These are phyloP conservation scores for Carcinoscorpius rotundicauda DNA, from an alignment of 1,140 invertebrate genomes.

Conservation along the genomic window DNA sequence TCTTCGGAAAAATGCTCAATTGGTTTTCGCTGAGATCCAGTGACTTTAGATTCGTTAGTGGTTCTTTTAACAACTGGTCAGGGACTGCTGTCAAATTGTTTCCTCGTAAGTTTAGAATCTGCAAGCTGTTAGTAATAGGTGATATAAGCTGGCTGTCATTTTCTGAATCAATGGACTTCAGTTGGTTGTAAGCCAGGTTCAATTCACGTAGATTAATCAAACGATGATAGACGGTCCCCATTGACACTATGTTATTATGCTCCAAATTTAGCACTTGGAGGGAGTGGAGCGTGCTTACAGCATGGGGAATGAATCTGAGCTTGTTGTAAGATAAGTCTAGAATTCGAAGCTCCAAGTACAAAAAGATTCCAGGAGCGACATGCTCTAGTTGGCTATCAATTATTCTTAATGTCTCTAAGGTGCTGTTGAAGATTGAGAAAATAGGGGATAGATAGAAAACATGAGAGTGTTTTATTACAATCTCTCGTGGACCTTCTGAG, in stretches of 20 bases:
- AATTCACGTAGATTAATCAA: conserved; percentile 12
- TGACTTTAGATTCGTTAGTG: conserved; percentile 13
- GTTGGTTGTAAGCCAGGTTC: conserved; percentile 18
- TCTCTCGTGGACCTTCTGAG: no score
- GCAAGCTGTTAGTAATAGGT: conserved; percentile 8
- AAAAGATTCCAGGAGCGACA: no score
- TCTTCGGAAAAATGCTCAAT: not conserved
- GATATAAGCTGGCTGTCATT: not conserved
- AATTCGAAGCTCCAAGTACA: not conserved
- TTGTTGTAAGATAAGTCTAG: conserved; percentile 19
- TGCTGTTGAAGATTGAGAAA: no score
- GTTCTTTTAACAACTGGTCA: conserved; percentile 13
- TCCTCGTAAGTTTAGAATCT: conserved; percentile 15
- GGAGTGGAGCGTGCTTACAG: conserved; percentile 7
- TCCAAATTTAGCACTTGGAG: conserved; percentile 4
- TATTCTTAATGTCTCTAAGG: no score
- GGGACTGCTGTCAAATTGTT: conserved; percentile 20
- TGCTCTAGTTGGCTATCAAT: no score
- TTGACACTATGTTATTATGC: conserved; percentile 7
- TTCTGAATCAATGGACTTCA: not conserved
- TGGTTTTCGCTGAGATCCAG: conserved; percentile 18
- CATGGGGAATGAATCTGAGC: conserved; percentile 9
- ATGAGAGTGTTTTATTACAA: no score
- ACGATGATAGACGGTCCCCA: not conserved
- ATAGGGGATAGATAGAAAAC: no score